These are phyloP conservation scores for Agrotis segetum DNA, from an alignment of 2,888 invertebrate species.

Conservation along the genomic window DNA sequence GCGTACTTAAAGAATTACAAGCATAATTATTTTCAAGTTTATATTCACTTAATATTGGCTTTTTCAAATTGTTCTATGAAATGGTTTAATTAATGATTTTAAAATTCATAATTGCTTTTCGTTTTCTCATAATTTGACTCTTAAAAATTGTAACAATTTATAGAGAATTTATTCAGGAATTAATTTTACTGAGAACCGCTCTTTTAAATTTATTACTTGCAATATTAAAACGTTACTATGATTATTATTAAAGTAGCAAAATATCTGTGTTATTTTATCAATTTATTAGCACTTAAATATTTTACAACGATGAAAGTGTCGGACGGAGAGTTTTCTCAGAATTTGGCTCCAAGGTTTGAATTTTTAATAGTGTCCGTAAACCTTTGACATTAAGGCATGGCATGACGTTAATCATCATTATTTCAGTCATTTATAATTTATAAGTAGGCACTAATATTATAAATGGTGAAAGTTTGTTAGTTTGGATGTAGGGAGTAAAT, in stretches of 20 bases:
- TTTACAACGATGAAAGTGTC: background rate
- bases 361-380: background rate
- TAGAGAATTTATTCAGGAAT: background rate
- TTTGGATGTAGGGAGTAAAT: too few species aligned
- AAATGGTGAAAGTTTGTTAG: too few species aligned
- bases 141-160: background rate
- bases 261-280: background rate
- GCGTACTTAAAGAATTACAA: background rate
- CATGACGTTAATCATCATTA: too few species aligned
- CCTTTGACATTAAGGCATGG: too few species aligned
- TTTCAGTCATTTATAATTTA: too few species aligned
- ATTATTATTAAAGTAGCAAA: background rate
- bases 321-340: background rate
- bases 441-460: too few species aligned
- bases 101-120: background rate
- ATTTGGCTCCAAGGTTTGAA: background rate
- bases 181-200: background rate
- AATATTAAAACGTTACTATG: conserved; percentile 15
- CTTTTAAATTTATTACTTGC: conserved; percentile 2
- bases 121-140: too few species aligned
- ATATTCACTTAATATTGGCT: background rate
- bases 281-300: conserved; percentile 13
- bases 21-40: background rate
- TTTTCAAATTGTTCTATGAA: background rate
- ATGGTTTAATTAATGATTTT: background rate